These are phyloP conservation scores for Illadopsis cleaveri DNA, from an alignment of 2,113 vertebrate species.

Conservation along the genomic window DNA sequence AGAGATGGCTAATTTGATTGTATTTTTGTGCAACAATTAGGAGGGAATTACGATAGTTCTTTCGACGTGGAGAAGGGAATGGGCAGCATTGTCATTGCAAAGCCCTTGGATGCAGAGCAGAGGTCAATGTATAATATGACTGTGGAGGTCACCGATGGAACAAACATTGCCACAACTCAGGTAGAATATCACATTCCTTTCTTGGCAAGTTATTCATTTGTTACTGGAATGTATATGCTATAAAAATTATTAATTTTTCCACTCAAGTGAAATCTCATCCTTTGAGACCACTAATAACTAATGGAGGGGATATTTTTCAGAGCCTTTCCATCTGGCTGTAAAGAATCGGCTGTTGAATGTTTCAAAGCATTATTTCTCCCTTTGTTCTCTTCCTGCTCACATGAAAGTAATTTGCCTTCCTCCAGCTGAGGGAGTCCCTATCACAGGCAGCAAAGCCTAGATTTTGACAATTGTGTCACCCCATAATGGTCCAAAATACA, in stretches of 20 bases:
- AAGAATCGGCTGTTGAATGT: not conserved
- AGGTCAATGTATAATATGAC: conserved; percentile 93
- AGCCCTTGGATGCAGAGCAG: conserved; percentile 92
- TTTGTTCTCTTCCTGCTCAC: conserved; percentile 14
- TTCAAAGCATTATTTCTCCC: not conserved
- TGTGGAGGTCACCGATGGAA: conserved; percentile 93
- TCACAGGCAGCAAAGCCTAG: not conserved
- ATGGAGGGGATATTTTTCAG: conserved; percentile 15
- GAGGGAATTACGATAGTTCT: conserved; percentile 90
- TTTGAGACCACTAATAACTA: not conserved
- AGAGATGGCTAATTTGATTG: conserved; percentile 67
- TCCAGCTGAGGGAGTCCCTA: not conserved
- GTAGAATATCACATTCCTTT: conserved; percentile 71
- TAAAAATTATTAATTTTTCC: conserved; percentile 18
- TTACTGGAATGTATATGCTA: conserved; percentile 26
- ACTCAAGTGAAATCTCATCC: not conserved
- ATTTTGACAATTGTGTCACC: not conserved
- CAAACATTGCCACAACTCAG: conserved; percentile 87
- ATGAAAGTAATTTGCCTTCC: conserved; percentile 10
- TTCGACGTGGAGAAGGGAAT: conserved; percentile 91
- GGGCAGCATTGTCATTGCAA: conserved; percentile 95
- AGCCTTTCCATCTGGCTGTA: conserved; percentile 2
- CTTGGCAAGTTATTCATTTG: conserved; percentile 26
- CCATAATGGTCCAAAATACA: conserved; percentile 15
- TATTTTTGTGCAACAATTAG: conserved; percentile 80